These are phyloP conservation scores for Paratrypauchen microcephalus DNA, from an alignment of 2,797 vertebrate species.

Conservation along the genomic window DNA sequence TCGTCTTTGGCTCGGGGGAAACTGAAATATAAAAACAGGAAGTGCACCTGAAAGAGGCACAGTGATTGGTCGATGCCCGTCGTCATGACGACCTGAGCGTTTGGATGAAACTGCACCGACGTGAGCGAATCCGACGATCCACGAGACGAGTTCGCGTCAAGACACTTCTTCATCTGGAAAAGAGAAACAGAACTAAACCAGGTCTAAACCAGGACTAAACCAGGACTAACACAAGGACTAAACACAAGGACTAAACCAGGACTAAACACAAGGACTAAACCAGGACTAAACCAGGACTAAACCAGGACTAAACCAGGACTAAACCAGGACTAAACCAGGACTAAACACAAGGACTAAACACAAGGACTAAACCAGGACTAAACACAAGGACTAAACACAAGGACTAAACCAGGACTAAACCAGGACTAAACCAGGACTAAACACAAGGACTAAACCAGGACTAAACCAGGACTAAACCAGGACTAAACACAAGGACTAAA, in stretches of 20 bases:
- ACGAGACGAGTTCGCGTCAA: slow-evolving; percentile 82
- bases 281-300: not conserved
- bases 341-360: too few relatives aligned
- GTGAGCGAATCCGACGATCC: slow-evolving; percentile 75
- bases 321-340: not conserved
- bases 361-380: too few relatives aligned
- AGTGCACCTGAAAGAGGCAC: slow-evolving; percentile 89
- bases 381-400: too few relatives aligned
- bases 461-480: too few relatives aligned
- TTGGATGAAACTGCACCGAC: slow-evolving; percentile 91
- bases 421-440: too few relatives aligned
- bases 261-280: too few relatives aligned
- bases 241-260: too few relatives aligned
- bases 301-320: not conserved
- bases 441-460: too few relatives aligned
- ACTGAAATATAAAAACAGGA: not conserved
- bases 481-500: too few relatives aligned
- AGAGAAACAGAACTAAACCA: not conserved
- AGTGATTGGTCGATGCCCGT: slow-evolving; percentile 85
- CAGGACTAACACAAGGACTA: not conserved
- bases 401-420: too few relatives aligned
- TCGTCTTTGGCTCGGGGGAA: too few relatives aligned
- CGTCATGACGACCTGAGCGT: slow-evolving; percentile 90
- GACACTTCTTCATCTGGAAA: slow-evolving; percentile 85
- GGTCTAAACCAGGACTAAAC: not conserved